These are phyloP conservation scores for Pachliopta kotzebuea DNA, from an alignment of 2,888 invertebrate genomes.

Conservation along the genomic window DNA sequence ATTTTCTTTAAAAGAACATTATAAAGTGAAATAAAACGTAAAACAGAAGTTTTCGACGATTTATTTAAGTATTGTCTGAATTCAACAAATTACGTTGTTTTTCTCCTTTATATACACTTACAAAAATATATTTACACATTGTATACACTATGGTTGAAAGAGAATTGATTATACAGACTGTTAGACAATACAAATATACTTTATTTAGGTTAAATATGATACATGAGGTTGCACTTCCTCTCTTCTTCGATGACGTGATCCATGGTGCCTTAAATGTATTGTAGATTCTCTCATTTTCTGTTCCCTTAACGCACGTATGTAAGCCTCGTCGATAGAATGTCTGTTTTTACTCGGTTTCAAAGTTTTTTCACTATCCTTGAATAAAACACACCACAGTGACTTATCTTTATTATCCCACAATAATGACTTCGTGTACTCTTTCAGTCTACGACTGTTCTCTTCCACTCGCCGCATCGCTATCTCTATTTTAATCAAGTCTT, in stretches of 20 bases:
- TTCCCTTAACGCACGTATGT: constrained; percentile 62
- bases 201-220: constrained; percentile 65
- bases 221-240: constrained; percentile 59
- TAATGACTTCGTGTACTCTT: constrained; percentile 74
- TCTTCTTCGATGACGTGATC: constrained; percentile 65
- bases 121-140: constrained; percentile 65
- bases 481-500: constrained; percentile 77
- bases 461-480: constrained; percentile 77
- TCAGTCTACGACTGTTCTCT: constrained; percentile 73
- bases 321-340: constrained; percentile 60
- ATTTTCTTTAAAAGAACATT: background rate
- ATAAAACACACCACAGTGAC: constrained; percentile 76
- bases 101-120: constrained; percentile 52
- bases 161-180: constrained; percentile 32
- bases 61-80: constrained; percentile 60
- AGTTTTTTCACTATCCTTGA: constrained; percentile 66
- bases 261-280: constrained; percentile 72
- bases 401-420: constrained; percentile 77
- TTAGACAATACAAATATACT: constrained; percentile 33
- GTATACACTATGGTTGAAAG: constrained; percentile 44
- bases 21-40: constrained; percentile 37
- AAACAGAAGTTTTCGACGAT: constrained; percentile 41
- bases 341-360: constrained; percentile 52
- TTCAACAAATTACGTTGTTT: constrained; percentile 55
- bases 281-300: constrained; percentile 69